These are phyloP conservation scores for Sebastes steindachneri DNA, from an alignment of 2,797 vertebrate genomes.

Conservation along the genomic window DNA sequence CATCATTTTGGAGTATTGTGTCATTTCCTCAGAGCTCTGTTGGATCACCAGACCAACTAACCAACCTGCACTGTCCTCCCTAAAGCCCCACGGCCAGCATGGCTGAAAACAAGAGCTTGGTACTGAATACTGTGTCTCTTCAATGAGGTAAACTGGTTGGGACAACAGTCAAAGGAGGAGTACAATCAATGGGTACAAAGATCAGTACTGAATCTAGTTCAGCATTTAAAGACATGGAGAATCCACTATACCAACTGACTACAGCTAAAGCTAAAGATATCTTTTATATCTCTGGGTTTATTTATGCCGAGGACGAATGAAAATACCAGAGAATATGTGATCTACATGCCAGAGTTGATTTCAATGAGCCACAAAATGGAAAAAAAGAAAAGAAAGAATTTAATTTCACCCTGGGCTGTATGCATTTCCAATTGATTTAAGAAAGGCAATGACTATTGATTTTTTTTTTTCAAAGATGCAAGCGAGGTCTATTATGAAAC, in stretches of 20 bases:
- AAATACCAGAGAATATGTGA: not conserved
- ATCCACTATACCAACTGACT: not conserved
- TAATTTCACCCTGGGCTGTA: not conserved
- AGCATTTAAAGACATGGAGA: not conserved
- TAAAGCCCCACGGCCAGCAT: no score
- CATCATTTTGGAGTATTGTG: no score
- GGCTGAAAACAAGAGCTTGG: accelerated
- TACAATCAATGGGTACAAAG: not conserved
- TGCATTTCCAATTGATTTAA: constrained; percentile 6
- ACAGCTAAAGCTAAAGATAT: not conserved
- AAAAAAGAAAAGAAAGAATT: not conserved
- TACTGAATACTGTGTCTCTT: no score
- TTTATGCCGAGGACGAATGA: not conserved
- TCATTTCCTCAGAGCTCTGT: no score
- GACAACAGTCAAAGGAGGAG: not conserved
- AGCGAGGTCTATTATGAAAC: not conserved
- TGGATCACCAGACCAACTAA: no score
- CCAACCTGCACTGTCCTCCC: no score
- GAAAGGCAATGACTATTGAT: constrained; percentile 13
- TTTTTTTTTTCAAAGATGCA: not conserved
- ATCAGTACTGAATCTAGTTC: not conserved
- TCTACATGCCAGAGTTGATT: not conserved
- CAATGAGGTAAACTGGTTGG: not conserved
- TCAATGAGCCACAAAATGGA: not conserved
- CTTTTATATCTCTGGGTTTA: not conserved